Evolutionary conservation across 2,797 vertebrate species (phyloP), one percentile per base, ranked within the genome.

Genomic region (Petrocephalus sullivani): DNA sequence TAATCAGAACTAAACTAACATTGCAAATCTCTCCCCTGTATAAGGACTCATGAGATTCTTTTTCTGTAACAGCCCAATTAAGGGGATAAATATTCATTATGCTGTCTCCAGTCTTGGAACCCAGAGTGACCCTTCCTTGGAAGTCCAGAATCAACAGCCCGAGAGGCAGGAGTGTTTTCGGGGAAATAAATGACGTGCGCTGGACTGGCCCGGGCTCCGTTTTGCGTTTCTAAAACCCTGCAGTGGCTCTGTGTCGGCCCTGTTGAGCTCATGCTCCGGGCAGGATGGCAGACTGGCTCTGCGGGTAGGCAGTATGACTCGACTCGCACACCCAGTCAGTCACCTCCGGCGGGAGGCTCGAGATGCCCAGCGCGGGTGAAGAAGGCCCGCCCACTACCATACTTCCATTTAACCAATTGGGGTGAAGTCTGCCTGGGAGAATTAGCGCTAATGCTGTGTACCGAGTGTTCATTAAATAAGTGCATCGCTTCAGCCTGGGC

Each of bases 1-100:
- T 21, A 87, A 87, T 89, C 56, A 87, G 75, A 71, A 88, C 85
- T 85, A 84, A 88, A 87, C 88, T 86, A 81, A 89, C 67, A 78
- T 46, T 60, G 12, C 53, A 75, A 12, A 75, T 86, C 88, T 67
- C 71, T 54, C 86, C 88, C 41, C 88, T 51, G 75, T 51, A 89
- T 82, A 75, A 81, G 67, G 56, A 87, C 54, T 86, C 88, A 82
- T 51, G 54, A 82, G 88, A 60, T 61, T 54, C 14, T 56, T 75
- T 58, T 86, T 33, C 16, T 61, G 37, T 49, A 89, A 86, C 58
- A 46, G 60, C 57, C 60, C 86, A 87, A 51, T 71, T 89, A 87
- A 87, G 10, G 33, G 23, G 10, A 58, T 87, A 87, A 87, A 87
- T 82, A 81, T 89, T 60, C 56, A 81, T 78, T 64, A 81, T 9